Evolutionary conservation across 2,888 invertebrate species (phyloP), one percentile per base, ranked within the genome.

Genomic region (Villa cingulata): DNA sequence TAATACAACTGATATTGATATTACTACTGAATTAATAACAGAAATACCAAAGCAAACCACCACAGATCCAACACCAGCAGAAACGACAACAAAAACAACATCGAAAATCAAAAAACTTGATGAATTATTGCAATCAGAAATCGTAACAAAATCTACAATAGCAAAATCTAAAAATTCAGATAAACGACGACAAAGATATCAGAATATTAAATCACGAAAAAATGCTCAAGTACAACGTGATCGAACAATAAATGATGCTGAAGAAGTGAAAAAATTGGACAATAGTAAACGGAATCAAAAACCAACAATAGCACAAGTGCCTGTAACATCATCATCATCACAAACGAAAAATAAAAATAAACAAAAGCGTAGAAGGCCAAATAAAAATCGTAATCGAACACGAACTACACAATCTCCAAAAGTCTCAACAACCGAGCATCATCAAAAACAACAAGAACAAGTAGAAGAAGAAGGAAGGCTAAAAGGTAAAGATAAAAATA

Each of bases 31-130:
- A 23, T 4, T n/a, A n/a, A 16, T 37, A 0, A 46, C 19, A 4
- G 15, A 46, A 14, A 40, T 47, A 34, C 48, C 51, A 47, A 49
- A 37, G 17, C 7, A 52, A 17, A 48, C 51, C 38, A n/a, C n/a
- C n/a, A n/a, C n/a, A n/a, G n/a, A n/a, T n/a, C n/a, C n/a, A n/a
- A 41, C 45, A 41, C 20, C 16, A 34, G n/a, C n/a, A 17, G 36
- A 34, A 49, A 37, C 49, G 40, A 40, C 47, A 29, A n/a, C 27
- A 41, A 16, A 19, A 19, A 42, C 19, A 42, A 37, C 32, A 6
- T 5, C 14, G 4, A 27, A 32, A 18, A 17, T 17, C 23, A 4
- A 19, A 12, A 27, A 32, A 14, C 17, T 16, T 36, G 4, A 19
- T 37, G 23, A 32, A 32, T 12, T 12, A 32, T 32, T 14, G 12